phyloP scores from a whole-genome alignment of 2,888 invertebrate species.

The Cephus nigrinus region DNA sequence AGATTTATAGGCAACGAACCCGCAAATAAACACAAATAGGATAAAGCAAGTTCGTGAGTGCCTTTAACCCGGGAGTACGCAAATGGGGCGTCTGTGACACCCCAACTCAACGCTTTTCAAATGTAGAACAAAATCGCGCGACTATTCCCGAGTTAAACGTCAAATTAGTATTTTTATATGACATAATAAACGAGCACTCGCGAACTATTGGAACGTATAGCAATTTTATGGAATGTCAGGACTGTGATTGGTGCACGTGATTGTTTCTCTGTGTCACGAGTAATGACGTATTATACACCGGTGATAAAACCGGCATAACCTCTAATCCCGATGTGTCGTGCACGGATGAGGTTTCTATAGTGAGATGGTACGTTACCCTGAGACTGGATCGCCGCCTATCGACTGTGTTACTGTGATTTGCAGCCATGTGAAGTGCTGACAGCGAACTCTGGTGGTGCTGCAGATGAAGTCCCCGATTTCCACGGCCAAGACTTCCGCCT shows the following conservation, averaged over 20 bases:
- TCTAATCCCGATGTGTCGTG: not conserved
- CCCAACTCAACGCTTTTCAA: no score
- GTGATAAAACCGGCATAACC: not conserved
- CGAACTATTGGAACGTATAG: not conserved
- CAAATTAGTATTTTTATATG: not conserved
- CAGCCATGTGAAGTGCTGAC: conserved; percentile 57
- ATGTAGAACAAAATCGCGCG: no score
- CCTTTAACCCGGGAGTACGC: not conserved
- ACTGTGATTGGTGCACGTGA: not conserved
- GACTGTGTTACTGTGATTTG: conserved; percentile 57
- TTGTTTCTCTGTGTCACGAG: not conserved
- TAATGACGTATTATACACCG: not conserved
- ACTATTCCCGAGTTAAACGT: not conserved
- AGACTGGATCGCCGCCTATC: conserved; percentile 67
- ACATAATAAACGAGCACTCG: not conserved
- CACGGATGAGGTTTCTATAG: not conserved
- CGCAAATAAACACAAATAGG: not conserved
- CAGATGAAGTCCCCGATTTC: conserved; percentile 52
- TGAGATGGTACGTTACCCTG: conserved; percentile 64
- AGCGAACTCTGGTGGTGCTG: conserved; percentile 62
- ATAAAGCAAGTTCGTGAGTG: not conserved
- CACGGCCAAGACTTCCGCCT: conserved; percentile 61
- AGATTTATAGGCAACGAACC: not conserved
- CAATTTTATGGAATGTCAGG: not conserved
- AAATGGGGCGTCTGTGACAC: no score